These are phyloP conservation scores for Parotia lawesii DNA, from an alignment of 2,113 vertebrate genomes.

Conservation along the genomic window DNA sequence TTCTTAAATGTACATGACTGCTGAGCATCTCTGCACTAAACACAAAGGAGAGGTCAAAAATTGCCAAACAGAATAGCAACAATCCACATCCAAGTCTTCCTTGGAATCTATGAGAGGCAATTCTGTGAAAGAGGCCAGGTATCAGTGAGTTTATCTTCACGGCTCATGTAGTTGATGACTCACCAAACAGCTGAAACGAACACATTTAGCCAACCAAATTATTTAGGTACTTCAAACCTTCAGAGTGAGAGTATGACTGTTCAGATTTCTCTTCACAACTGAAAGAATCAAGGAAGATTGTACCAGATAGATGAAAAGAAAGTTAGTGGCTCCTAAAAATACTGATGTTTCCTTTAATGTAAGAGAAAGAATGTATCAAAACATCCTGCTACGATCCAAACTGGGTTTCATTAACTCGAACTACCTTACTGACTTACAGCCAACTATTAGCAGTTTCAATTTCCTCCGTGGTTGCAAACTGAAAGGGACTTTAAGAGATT, in stretches of 20 bases:
- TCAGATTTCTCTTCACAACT: neutral
- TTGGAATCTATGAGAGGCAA: neutral
- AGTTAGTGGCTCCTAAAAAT: neutral
- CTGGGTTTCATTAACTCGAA: neutral
- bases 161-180: neutral
- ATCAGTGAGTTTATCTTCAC: neutral
- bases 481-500: neutral
- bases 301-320: neutral
- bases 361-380: neutral
- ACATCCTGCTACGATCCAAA: neutral
- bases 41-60: neutral
- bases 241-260: neutral
- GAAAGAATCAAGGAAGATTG: neutral
- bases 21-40: neutral
- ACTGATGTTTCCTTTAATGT: neutral
- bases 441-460: neutral
- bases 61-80: neutral
- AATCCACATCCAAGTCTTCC: neutral
- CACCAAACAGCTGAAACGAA: neutral
- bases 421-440: neutral
- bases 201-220: neutral
- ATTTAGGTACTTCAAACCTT: neutral
- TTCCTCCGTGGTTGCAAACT: neutral
- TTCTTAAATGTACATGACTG: neutral
- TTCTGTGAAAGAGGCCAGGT: neutral